Base-by-base conservation (phyloP, 2,888 invertebrate genomes). In the Vanessa cardui region DNA sequence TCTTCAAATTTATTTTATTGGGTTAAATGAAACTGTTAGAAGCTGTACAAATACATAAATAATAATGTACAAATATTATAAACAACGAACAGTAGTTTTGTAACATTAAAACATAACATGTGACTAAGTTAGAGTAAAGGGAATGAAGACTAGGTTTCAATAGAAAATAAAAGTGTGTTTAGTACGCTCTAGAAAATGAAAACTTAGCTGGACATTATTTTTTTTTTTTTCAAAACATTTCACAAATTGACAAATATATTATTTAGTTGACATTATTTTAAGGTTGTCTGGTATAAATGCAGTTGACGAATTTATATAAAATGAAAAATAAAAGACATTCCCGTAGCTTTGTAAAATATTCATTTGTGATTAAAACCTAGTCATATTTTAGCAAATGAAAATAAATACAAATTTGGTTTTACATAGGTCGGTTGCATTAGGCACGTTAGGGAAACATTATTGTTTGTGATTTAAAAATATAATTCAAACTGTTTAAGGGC, bases 311-410 rank as follows among this genome's bases (percentile, higher is more conserved):
- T 31, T 31, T 16, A 39, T 16, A 31, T 15, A 56, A 18, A 56
- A 33, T 39, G 8, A 8, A 56, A 56, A 18, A n/a, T n/a, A 26
- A 26, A 26, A 1, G 26, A 56, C 56, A 56, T 56, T 56, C 39
- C 56, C 33, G 56, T 56, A 56, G 56, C 12, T 39, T 56, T 39
- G 33, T 56, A 56, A 56, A 39, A 18, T 56, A 56, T 56, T 18
- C 33, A 39, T 56, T 33, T 56, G 75, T 75, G 73, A 75, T 75
- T 73, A 61, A 70, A 69, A 68, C 66, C 76, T 76, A 76, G 76
- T 76, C 76, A 76, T 75, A 73, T 71, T 72, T 74, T 74, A 76
- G 73, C 68, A 65, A 64, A 67, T 59, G 58, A 47, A 66, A 62
- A 33, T 33, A 56, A 56, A 56, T 54, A 54, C 31, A 31, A 31